Base-by-base conservation (phyloP, 2,113 vertebrate species). In the Panurus biarmicus region DNA sequence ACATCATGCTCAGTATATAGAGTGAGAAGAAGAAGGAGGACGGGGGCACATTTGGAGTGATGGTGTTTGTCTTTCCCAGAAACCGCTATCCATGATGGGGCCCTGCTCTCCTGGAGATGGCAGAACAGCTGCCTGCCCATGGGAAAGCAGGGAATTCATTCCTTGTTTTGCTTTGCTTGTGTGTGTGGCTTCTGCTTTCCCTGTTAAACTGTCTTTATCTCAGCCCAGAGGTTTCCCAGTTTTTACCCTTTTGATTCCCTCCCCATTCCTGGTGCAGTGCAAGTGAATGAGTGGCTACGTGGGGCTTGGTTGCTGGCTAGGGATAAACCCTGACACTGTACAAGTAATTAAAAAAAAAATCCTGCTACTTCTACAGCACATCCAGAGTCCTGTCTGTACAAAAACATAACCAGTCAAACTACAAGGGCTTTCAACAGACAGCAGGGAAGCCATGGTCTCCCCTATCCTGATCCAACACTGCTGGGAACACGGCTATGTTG, bases 81-180 rank as follows among this genome's bases (percentile, higher is more conserved):
- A 29, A 62, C 5, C 0, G 1, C 12, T 21, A 45, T 1, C 5
- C 2, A 1, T 17, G 23, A 45, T 1, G 7, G 28, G 10, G 10
- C 26, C 19, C 50, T 65, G 31, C 44, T 58, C 44, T 50, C 26
- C 58, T 40, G 38, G n/a, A 71, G 29, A 29, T 5, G 48, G 48
- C 16, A 40, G 65, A 21, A 13, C 24, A 54, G 24, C 33, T 48
- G 29, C 40, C 12, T 40, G 35, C 16, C 20, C 24, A 31, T 3
- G 38, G 45, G 20, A 53, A 53, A 74, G 53, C 33, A 60, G 16
- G 3, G n/a, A 81, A 60, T n/a, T 17, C 12, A 45, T 22, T 53
- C 13, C 16, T 38, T 25, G 13, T 38, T 67, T 67, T 0, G 1
- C 38, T 53, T 31, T n/a, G 24, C 24, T 40, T 45, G 11, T 21